Percentiles rank a stretch among this genome's conserved stretches.
These are phyloP conservation scores for Huso huso DNA, from an alignment of 2,797 vertebrate species.

Conservation along the genomic window DNA sequence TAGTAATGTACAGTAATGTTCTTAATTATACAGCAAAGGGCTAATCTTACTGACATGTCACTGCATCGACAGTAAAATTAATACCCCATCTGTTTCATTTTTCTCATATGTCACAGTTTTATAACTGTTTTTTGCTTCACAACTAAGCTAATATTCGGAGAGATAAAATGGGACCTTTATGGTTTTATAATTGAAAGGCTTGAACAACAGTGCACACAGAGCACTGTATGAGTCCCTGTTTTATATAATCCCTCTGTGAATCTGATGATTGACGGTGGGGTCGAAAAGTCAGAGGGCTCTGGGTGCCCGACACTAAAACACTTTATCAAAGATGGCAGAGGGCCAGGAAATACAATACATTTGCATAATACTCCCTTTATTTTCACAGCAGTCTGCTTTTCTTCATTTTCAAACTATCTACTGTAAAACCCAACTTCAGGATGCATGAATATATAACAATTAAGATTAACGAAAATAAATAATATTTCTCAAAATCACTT, in stretches of 20 bases:
- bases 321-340: slow-evolving; percentile 56
- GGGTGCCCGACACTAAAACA: slow-evolving; percentile 51
- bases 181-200: slow-evolving; percentile 20
- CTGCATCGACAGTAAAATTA: too few relatives aligned
- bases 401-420: too few relatives aligned
- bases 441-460: too few relatives aligned
- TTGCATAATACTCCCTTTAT: slow-evolving; percentile 54
- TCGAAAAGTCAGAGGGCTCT: slow-evolving; percentile 61
- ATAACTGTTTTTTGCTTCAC: too few relatives aligned
- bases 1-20: too few relatives aligned
- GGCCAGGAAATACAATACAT: slow-evolving; percentile 50
- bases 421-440: too few relatives aligned
- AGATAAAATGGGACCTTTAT: slow-evolving; percentile 27
- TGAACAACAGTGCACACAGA: slow-evolving; percentile 5
- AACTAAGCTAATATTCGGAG: slow-evolving; percentile 10
- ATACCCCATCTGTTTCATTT: too few relatives aligned
- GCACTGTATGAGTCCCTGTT: slow-evolving; percentile 32
- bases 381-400: slow-evolving; percentile 43
- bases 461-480: too few relatives aligned
- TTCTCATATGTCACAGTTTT: too few relatives aligned
- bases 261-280: slow-evolving; percentile 49
- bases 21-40: too few relatives aligned
- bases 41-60: too few relatives aligned
- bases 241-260: slow-evolving; percentile 40
- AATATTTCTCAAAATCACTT: too few relatives aligned